phyloP scores from a whole-genome alignment of 2,113 vertebrate genomes.

The Coturnix japonica region DNA sequence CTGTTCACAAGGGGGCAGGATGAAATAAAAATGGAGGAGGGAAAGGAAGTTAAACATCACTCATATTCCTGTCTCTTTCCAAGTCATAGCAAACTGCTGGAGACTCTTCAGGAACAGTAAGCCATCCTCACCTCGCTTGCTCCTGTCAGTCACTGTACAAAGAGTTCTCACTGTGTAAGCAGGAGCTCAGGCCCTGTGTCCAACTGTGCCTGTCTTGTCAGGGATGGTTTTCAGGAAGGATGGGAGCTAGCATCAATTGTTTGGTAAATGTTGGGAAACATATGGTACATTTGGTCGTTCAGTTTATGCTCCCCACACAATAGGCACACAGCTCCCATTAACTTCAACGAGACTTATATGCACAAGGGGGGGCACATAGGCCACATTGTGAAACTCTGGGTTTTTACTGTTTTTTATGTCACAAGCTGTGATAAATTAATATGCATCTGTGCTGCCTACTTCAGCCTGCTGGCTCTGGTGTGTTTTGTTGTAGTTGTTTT shows the following conservation, averaged over 20 bases:
- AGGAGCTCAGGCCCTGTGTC: background rate
- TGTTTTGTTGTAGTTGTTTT: background rate
- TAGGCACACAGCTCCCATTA: slow-evolving; percentile 12
- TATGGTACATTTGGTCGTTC: background rate
- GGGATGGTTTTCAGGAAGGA: background rate
- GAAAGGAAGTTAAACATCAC: background rate
- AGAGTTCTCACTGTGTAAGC: background rate
- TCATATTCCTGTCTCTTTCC: rapidly evolving
- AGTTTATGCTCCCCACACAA: background rate
- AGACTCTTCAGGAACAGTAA: background rate
- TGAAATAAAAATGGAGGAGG: background rate
- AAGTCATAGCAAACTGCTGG: background rate
- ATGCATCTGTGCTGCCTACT: background rate
- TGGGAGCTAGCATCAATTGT: background rate
- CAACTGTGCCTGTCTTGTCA: background rate
- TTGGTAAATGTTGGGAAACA: background rate
- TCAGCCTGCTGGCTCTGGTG: background rate
- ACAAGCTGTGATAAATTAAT: background rate
- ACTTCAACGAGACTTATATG: background rate
- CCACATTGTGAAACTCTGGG: background rate
- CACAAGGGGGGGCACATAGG: background rate
- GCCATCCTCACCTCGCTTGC: background rate
- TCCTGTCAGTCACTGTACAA: background rate
- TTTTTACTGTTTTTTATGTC: background rate
- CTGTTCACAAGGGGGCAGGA: background rate